Evolutionary conservation across 2,797 vertebrate species (phyloP).

Genomic region (Phyllotis vaccarum): DNA sequence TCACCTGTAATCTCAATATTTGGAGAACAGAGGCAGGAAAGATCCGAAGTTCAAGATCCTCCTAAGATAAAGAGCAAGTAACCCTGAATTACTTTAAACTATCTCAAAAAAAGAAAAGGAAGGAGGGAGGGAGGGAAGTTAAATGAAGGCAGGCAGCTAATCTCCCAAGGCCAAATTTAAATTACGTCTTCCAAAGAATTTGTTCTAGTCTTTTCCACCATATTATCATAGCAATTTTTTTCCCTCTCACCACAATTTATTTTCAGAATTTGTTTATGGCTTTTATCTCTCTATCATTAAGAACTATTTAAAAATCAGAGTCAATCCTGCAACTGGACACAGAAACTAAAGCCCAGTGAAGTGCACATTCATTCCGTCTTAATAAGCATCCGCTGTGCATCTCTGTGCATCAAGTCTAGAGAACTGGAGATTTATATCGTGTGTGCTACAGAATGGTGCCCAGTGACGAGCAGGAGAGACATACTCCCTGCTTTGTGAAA

Average conservation of each 20-base stretch:
- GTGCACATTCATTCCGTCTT: neutral
- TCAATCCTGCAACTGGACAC: neutral
- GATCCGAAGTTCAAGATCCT: neutral
- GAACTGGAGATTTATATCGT: neutral
- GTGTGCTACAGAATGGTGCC: neutral
- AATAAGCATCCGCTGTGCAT: neutral
- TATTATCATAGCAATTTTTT: neutral
- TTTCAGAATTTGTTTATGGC: neutral
- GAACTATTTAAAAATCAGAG: neutral
- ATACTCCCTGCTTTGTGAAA: neutral
- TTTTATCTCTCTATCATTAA: neutral
- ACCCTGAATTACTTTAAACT: neutral
- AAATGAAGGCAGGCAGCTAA: too few relatives aligned
- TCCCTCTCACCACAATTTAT: neutral
- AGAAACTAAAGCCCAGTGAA: neutral
- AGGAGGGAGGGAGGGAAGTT: neutral
- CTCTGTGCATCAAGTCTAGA: neutral
- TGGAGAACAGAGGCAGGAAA: neutral
- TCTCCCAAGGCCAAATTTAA: neutral
- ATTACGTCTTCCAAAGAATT: neutral
- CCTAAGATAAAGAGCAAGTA: neutral
- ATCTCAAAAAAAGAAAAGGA: neutral
- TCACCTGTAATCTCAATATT: neutral
- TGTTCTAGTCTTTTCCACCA: neutral
- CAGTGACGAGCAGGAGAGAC: neutral